Base-by-base conservation (phyloP, 2,113 vertebrate species). In the Chinchilla lanigera region DNA sequence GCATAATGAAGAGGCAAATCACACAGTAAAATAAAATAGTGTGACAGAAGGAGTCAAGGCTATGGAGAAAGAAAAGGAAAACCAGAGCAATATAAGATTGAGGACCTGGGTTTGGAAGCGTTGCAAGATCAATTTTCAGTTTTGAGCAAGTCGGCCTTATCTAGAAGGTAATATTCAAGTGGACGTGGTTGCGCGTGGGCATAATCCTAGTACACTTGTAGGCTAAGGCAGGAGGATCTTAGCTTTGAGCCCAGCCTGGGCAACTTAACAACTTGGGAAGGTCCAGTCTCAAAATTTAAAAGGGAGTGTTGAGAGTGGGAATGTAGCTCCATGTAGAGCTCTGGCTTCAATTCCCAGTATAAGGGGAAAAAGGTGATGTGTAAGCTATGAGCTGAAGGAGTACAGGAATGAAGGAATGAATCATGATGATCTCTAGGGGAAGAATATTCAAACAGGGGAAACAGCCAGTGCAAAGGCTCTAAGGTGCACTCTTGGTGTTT, bases 1-100 rank as follows among this genome's bases (percentile, higher is more conserved):
- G 61, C 41, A 22, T 38, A 50, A 56, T 52, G n/a, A 88, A 94
- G 41, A 30, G 84, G 20, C 54, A 92, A 96, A 90, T 56, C 54
- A 84, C 13, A 54, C 4, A 54, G 5, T 52, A 61, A 77, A 77
- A 38, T 61, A 65, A 54, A 2, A 56, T 41, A 50, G 19, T 14
- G 17, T 61, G 50, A 90, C 11, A 92, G 67, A 75, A 71, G 7
- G 19, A 52, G 30, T 30, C 17, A 63, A 28, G 7, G 5, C 44
- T 85, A 6, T 16, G 35, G 7, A 11, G 0, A 17, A 38, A 20
- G 30, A 35, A 73, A 82, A 67, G 22, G 44, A 86, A 77, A 86
- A 83, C 16, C 60, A 84, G 52, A 63, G 2, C 24, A 73, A 19
- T n/a, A 1, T 47, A 83, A 82, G 52, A 33, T 0, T 56, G 28